Base-by-base conservation (phyloP, 2,888 invertebrate species). In the Phengaris alcon region DNA sequence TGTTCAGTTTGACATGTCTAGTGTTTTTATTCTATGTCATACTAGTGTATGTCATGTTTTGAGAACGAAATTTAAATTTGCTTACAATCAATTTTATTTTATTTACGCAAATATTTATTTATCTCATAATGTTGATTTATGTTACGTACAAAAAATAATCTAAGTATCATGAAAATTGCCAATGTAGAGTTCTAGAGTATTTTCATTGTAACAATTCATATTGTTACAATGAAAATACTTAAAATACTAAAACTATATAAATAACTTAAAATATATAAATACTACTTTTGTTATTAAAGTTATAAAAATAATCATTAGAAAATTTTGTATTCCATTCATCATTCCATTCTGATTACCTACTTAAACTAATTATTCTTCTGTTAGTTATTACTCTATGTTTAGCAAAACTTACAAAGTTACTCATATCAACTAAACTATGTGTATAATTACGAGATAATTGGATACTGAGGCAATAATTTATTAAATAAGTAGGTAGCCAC, bases 1-100 rank as follows among this genome's bases (percentile, higher is more conserved):
- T 83, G 82, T 82, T 83, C 79, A 81, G 83, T 85, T 85, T 84
- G 84, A 83, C 81, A 82, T 82, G 77, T 81, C 79, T 78, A 79
- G 76, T 78, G 79, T 75, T 78, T 82, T 80, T 81, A 79, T 79
- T 79, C 79, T 81, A 77, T 80, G 78, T 64, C 48, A 69, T 57
- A 57, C 55, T 68, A 52, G 68, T 68, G n/a, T 35, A 44, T n/a
- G 35, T 74, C 44, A 68, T 51, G 69, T 57, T 69, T 46, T 35
- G 52, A 68, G 51, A 54, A 35, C 72, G 54, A 64, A 44, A 64
- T 72, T 72, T 12, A 51, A 70, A 70, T 70, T 51, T 64, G 13
- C 10, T 64, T 64, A 3, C 15, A 3, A 8, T 70, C 22, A 51
- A 22, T 70, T n/a, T 15, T 8, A 13, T 68, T 48, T 13, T 68